Evolutionary conservation across 2,113 vertebrate genomes (phyloP).

Genomic region (Phyllostomus discolor): DNA sequence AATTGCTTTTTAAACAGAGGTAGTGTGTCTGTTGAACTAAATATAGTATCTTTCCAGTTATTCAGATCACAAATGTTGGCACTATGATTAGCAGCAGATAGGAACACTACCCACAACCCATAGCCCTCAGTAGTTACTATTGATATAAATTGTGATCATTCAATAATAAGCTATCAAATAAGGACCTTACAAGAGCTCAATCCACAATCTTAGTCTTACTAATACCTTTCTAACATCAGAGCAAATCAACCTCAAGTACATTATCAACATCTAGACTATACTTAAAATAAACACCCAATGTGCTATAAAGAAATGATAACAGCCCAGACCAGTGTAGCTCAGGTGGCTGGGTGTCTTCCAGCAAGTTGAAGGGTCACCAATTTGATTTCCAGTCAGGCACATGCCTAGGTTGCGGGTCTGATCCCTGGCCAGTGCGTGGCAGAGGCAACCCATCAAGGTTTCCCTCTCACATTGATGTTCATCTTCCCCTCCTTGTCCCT

Average conservation of each 20-base stretch:
- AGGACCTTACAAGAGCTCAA: not conserved
- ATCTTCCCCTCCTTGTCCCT: too few relatives aligned
- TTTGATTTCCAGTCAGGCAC: too few relatives aligned
- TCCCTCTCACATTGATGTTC: too few relatives aligned
- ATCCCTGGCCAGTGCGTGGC: too few relatives aligned
- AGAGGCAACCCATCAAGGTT: too few relatives aligned
- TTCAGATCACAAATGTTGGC: not conserved
- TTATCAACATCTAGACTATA: not conserved
- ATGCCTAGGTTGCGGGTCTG: too few relatives aligned
- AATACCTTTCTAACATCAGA: not conserved
- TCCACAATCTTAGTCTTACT: not conserved
- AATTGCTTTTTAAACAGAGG: not conserved
- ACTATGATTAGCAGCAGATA: not conserved
- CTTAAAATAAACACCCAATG: not conserved
- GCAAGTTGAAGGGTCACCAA: too few relatives aligned
- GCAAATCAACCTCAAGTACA: not conserved
- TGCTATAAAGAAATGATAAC: slow-evolving; percentile 5
- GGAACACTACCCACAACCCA: not conserved
- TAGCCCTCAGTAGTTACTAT: not conserved
- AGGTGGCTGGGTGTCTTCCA: too few relatives aligned
- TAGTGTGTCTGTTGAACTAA: not conserved
- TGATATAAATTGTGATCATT: not conserved
- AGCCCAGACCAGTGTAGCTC: not conserved
- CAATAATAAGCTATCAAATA: not conserved
- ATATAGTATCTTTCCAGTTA: not conserved